A percentile compares a stretch with the other conserved stretches of the same genome.
Evolutionary conservation across 1,140 invertebrate species (phyloP).

Genomic region (Branchinecta lindahli): DNA sequence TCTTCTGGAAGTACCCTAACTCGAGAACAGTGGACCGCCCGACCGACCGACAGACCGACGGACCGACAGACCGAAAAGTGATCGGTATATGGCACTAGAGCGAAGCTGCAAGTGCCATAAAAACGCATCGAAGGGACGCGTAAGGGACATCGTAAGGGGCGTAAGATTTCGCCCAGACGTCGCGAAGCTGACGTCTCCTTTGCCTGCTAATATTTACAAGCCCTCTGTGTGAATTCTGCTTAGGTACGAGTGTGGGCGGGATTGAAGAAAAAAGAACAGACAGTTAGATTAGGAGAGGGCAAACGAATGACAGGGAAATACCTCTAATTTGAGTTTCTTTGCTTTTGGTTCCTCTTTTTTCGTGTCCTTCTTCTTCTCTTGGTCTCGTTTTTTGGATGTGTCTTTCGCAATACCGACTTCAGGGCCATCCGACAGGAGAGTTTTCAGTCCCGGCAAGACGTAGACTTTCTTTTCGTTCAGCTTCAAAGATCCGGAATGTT

Average conservation of each 20-base stretch:
- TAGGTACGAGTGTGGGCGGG: neutral
- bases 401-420: slow-evolving; percentile 4
- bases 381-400: slow-evolving; percentile 4
- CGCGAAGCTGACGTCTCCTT: no score
- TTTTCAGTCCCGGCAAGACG: neutral
- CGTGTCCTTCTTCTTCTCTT: neutral
- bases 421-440: neutral
- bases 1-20: no score
- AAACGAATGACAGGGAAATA: neutral
- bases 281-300: neutral
- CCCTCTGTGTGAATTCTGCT: no score
- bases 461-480: slow-evolving; percentile 4
- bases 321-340: slow-evolving; percentile 13
- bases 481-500: neutral
- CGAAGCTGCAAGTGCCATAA: no score
- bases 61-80: no score
- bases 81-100: no score
- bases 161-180: no score
- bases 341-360: slow-evolving; percentile 1
- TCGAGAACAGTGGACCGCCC: no score
- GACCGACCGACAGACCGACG: no score
- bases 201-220: no score
- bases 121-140: no score
- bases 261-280: neutral
- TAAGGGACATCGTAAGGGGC: no score